Evolutionary conservation across 2,888 invertebrate genomes (phyloP).

Genomic region (Himalopsyche tibetana): DNA sequence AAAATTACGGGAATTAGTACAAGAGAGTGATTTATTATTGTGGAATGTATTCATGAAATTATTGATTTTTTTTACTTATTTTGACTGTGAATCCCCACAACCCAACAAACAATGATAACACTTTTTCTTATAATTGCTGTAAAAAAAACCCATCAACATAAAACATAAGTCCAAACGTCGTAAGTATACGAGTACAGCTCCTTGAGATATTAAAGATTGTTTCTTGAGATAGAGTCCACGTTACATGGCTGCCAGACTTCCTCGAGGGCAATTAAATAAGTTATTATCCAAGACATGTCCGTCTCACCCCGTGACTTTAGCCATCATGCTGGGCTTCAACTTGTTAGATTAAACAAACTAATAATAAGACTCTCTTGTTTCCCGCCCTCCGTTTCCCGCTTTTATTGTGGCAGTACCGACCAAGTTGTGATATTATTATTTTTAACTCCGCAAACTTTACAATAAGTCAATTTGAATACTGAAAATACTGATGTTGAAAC

Average conservation of each 20-base stretch:
- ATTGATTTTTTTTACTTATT: no score
- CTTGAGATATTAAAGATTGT: constrained; percentile 47
- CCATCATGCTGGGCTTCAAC: constrained; percentile 40
- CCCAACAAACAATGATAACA: not conserved
- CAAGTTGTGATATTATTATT: constrained; percentile 29
- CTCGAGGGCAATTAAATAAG: constrained; percentile 56
- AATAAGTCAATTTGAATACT: constrained; percentile 17
- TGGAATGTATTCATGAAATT: no score
- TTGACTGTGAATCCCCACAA: no score
- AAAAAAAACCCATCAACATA: not conserved
- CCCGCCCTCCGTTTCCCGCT: constrained; percentile 15
- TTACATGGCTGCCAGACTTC: constrained; percentile 44
- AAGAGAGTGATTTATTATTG: no score
- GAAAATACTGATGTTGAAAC: not conserved
- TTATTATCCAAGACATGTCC: constrained; percentile 52
- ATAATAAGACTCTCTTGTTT: constrained; percentile 39
- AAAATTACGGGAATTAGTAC: no score
- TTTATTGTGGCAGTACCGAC: constrained; percentile 5
- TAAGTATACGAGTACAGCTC: not conserved
- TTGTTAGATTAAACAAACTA: constrained; percentile 33
- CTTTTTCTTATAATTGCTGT: not conserved
- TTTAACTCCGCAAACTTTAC: constrained; percentile 4
- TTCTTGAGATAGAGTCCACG: constrained; percentile 44
- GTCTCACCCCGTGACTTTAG: constrained; percentile 27
- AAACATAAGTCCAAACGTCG: not conserved